These are phyloP conservation scores for Gastrophysa polygoni DNA, from an alignment of 2,888 invertebrate genomes.

Conservation along the genomic window DNA sequence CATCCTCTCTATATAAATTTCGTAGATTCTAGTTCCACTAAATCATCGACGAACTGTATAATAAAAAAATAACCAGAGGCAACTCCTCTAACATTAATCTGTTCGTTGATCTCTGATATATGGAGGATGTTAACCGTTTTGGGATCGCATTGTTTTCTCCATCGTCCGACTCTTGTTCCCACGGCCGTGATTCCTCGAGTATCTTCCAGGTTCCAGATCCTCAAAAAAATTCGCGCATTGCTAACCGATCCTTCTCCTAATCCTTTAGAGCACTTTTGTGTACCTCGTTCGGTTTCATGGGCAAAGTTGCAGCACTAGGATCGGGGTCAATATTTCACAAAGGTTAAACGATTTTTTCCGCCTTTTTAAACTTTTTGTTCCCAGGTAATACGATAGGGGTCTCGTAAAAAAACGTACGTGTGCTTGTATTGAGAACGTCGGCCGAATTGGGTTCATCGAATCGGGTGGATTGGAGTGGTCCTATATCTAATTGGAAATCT, in stretches of 20 bases:
- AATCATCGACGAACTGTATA: neutral
- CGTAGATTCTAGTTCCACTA: neutral
- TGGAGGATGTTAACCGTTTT: constrained; percentile 8
- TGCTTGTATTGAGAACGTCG: constrained; percentile 26
- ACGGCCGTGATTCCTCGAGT: constrained; percentile 37
- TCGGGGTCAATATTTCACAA: constrained; percentile 41
- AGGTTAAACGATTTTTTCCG: constrained; percentile 51
- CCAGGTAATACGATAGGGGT: constrained; percentile 44
- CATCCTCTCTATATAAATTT: constrained; percentile 1
- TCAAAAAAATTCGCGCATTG: constrained; percentile 35
- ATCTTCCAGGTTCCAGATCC: constrained; percentile 21
- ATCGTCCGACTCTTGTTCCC: constrained; percentile 31
- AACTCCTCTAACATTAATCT: neutral
- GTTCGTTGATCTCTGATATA: constrained; percentile 1
- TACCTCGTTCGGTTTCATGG: constrained; percentile 24
- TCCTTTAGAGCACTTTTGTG: constrained; percentile 33
- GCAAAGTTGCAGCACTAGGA: constrained; percentile 36
- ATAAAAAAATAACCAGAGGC: neutral
- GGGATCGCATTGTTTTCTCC: constrained; percentile 13
- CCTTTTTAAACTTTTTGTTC: constrained; percentile 46
- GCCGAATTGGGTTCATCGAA: constrained; percentile 16
- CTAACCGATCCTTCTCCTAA: constrained; percentile 24
- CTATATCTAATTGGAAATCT: constrained; percentile 29
- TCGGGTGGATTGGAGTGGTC: constrained; percentile 16
- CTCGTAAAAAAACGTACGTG: constrained; percentile 34